Evolutionary conservation across 2,113 vertebrate genomes (phyloP), one percentile per base, ranked within the genome.

Genomic region (Pseudois nayaur): DNA sequence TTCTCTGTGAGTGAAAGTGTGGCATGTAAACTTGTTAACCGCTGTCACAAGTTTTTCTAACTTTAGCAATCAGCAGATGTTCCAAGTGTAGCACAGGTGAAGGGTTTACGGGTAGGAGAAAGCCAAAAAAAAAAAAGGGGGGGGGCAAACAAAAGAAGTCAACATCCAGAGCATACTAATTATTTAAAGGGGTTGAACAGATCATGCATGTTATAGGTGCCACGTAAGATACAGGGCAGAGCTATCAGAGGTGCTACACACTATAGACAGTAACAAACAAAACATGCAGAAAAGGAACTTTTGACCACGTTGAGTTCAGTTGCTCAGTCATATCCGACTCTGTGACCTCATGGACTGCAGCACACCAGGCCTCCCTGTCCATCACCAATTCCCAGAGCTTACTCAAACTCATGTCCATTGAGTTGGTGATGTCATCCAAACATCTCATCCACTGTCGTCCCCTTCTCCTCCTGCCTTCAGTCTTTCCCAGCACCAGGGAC

Each of bases 21-120:
- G 76, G 62, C 93, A 95, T 27, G 55, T 27, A 79, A 78, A 4
- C 8, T 95, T 94, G 79, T 86, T 94, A 98, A 94, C 93, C 85
- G 95, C 94, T 81, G 90, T 52, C 71, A 1, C 92, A 76, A 96
- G 96, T 97, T 95, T 97, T 93, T 96, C 98, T 97, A 92, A 97
- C 79, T 88, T 60, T 96, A 84, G 95, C 92, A 98, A 43, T 36
- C 97, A 92, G 97, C 97, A 98, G 97, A 97, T 91, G 95, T 98
- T 92, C 95, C 94, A 97, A 76, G 74, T 82, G 59, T 83, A 97
- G 95, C 48, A 94, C 91, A 97, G 94, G 95, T 95, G 93, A 94
- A 85, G 91, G 17, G 85, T 86, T 95, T 94, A 87, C 91, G 96
- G 97, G 89, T 67, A 96, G 78, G 36, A 91, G 33, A 89, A 8